Percentiles rank a stretch among this genome's conserved stretches.
These are phyloP conservation scores for Lycodopsis pacificus DNA, from an alignment of 2,797 vertebrate species.

Conservation along the genomic window DNA sequence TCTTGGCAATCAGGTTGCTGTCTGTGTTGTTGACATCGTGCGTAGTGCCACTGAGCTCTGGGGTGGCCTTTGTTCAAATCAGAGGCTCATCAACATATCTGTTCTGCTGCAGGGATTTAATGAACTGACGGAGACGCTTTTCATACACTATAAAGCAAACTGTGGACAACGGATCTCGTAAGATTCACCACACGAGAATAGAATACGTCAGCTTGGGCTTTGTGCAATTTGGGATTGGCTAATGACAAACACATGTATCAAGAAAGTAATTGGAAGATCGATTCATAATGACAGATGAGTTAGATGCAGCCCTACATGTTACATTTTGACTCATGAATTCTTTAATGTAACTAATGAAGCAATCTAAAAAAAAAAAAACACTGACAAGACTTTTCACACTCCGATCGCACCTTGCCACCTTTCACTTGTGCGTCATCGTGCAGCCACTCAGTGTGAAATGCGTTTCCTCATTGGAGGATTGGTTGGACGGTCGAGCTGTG, in stretches of 20 bases:
- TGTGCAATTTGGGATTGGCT: neutral
- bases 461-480: constrained; percentile 64
- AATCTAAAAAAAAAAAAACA: neutral
- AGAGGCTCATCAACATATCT: constrained; percentile 6
- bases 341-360: constrained; percentile 15
- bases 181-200: neutral
- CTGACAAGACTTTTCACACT: constrained; percentile 34
- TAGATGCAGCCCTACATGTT: neutral
- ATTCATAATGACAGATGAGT: neutral
- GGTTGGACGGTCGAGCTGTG: constrained; percentile 41
- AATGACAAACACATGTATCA: neutral
- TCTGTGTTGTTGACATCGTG: neutral
- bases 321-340: neutral
- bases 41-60: neutral
- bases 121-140: constrained; percentile 2
- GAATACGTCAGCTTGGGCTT: no score
- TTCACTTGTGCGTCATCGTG: constrained; percentile 44
- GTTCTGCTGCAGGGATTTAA: constrained; percentile 5
- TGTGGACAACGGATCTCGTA: neutral
- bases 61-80: neutral
- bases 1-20: neutral
- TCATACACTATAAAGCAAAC: neutral
- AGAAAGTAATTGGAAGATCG: neutral
- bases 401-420: constrained; percentile 23
- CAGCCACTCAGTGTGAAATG: constrained; percentile 48